These are phyloP conservation scores for Eupeodes luniger DNA, from an alignment of 2,888 invertebrate genomes.

Conservation along the genomic window DNA sequence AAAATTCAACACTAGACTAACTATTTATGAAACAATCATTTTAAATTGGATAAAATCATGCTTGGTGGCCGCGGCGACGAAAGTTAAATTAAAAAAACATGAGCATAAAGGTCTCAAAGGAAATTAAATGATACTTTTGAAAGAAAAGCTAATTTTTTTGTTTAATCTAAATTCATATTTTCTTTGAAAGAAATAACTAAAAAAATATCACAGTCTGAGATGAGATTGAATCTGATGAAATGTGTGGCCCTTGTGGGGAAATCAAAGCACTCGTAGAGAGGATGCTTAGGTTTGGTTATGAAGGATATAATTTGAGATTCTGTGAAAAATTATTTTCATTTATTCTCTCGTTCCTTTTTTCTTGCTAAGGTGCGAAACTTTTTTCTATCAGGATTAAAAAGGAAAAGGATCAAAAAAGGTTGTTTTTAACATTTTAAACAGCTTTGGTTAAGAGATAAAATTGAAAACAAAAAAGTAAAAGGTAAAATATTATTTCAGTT, in stretches of 20 bases:
- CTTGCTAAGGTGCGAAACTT: constrained; percentile 3
- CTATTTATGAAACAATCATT: background rate
- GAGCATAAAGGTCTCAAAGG: constrained; percentile 5
- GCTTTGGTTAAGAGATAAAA: background rate
- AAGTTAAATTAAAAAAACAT: background rate
- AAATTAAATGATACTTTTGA: constrained; percentile 24
- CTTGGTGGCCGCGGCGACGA: too few species aligned
- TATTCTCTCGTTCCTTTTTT: background rate
- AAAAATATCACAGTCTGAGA: background rate
- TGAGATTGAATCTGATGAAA: constrained; percentile 21
- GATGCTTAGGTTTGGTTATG: background rate
- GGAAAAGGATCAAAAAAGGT: background rate
- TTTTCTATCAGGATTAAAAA: background rate
- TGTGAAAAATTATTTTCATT: background rate
- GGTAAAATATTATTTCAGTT: background rate
- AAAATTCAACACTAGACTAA: background rate
- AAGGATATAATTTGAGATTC: constrained; percentile 6
- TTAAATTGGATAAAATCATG: background rate
- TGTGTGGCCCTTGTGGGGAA: constrained; percentile 12
- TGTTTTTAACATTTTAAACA: background rate
- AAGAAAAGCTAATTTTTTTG: background rate
- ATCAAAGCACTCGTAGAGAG: background rate
- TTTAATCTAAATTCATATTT: constrained; percentile 6
- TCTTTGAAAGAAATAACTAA: background rate
- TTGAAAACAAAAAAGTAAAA: background rate